Evolutionary conservation across 2,113 vertebrate species (phyloP), one percentile per base, ranked within the genome.

Genomic region (Cyanoramphus novaezelandiae): DNA sequence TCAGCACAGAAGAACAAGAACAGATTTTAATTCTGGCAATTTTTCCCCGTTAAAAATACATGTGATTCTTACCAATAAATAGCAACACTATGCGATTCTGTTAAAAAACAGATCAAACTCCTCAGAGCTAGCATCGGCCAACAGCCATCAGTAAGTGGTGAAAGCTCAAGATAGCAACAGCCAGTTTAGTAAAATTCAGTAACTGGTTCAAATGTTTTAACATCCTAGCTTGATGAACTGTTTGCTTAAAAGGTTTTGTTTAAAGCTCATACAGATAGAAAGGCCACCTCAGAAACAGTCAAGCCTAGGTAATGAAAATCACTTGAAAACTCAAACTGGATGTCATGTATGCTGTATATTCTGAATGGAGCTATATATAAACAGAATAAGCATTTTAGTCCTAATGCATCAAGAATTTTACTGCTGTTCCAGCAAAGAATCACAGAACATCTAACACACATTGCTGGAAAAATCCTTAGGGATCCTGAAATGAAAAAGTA

Each of bases 391-490:
- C 65, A 82, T 85, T 76, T 91, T 75, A 28, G 65, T 74, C 57
- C 65, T 91, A 65, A 69, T 2, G 20, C 25, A 74, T 69, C 25
- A 65, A 53, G 86, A 69, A 70, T 69, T 87, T 93, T 84, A 71
- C 57, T 86, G 62, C 70, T 82, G 57, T 76, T 95, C 65, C 59
- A 57, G 24, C 0, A 21, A 89, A 84, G 65, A 31, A 86, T 69
- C 0, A 0, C 44, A 84, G 60, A 96, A 62, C 65, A 90, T 35
- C 55, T 84, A 81, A 84, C 28, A 93, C 19, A 60, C 9, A 1
- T 25, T 41, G 87, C 86, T 92, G 53, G 53, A 92, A 96, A 85
- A 92, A 86, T 96, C 87, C 91, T 78, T 3, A 39, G 44, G 53
- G 83, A 92, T 79, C 65, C 37, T 19, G 31, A 82, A 92, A 94